Percentiles rank a stretch among this genome's conserved stretches.
Conservation (phyloP, 30 jellyfish, hydroid and myxozoan species). For the Nemopilema nomurai region DNA sequence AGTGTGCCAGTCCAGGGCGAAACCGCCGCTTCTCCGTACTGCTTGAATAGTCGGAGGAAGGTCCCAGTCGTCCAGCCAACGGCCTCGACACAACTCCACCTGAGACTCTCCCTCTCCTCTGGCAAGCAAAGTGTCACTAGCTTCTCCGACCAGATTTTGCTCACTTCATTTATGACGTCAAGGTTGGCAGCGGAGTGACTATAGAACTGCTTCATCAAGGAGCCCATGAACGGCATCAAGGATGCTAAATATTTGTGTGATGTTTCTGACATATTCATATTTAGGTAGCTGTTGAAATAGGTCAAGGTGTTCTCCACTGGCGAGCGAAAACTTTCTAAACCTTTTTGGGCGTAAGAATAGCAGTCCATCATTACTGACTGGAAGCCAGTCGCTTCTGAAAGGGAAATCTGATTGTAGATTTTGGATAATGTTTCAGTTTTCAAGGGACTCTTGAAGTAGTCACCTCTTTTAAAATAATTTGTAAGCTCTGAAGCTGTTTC, state of each 20-base stretch:
- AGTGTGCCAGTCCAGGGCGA: slow-evolving; percentile 2
- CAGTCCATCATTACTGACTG: slow-evolving; percentile 9
- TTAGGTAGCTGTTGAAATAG: background rate
- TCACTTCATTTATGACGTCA: background rate
- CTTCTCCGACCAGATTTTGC: slow-evolving; percentile 18
- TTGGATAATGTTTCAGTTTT: background rate
- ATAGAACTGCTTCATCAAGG: background rate
- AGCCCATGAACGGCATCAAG: slow-evolving; percentile 11
- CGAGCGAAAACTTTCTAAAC: background rate
- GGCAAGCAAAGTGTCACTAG: slow-evolving; percentile 13
- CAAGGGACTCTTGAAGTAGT: background rate
- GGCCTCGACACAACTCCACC: slow-evolving; percentile 36
- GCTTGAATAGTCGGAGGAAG: background rate
- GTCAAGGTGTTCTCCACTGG: slow-evolving; percentile 1
- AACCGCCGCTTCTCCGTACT: background rate
- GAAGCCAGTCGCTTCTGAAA: background rate
- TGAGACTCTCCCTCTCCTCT: slow-evolving; percentile 39
- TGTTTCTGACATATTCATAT: background rate
- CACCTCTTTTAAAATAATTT: background rate
- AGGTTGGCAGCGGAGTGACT: background rate
- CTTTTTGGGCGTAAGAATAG: background rate
- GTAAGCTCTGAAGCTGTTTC: slow-evolving; percentile 22
- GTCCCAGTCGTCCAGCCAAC: background rate
- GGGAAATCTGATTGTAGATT: background rate
- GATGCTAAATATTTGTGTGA: slow-evolving; percentile 20